Conservation (phyloP, 2,797 vertebrate species). For the Schizopygopsis pylzovi region DNA sequence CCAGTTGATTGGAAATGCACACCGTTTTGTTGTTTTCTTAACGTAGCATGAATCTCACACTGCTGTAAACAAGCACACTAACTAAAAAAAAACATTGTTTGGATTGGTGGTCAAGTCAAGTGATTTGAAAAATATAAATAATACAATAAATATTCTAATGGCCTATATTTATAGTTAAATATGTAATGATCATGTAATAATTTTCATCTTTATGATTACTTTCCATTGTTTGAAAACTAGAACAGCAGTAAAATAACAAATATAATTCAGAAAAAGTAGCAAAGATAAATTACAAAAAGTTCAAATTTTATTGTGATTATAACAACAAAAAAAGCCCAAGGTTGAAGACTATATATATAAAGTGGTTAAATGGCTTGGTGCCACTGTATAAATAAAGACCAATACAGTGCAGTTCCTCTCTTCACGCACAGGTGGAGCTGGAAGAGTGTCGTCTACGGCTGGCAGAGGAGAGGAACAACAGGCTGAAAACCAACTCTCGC, state of each 20-base stretch:
- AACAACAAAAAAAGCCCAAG: neutral
- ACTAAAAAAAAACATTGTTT: neutral
- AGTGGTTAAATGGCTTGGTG: neutral
- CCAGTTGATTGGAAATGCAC: too few relatives aligned
- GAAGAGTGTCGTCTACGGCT: conserved; percentile 85
- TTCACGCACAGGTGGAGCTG: conserved; percentile 83
- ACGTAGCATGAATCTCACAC: too few relatives aligned
- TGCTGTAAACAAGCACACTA: too few relatives aligned
- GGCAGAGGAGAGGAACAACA: conserved; percentile 85
- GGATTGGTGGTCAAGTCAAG: neutral
- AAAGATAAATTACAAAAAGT: neutral
- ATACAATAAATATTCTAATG: neutral
- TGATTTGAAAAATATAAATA: neutral
- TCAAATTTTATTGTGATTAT: neutral
- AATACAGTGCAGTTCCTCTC: neutral
- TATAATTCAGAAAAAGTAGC: neutral
- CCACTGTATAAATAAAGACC: neutral
- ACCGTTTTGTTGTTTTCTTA: too few relatives aligned
- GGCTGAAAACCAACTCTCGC: conserved; percentile 83
- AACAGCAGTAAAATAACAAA: neutral
- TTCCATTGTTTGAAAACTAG: neutral
- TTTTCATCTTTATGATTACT: neutral
- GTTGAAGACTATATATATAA: neutral
- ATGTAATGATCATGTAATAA: neutral
- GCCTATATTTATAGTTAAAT: neutral